Base-by-base conservation (phyloP, 2,888 invertebrate species). In the Busseola fusca region DNA sequence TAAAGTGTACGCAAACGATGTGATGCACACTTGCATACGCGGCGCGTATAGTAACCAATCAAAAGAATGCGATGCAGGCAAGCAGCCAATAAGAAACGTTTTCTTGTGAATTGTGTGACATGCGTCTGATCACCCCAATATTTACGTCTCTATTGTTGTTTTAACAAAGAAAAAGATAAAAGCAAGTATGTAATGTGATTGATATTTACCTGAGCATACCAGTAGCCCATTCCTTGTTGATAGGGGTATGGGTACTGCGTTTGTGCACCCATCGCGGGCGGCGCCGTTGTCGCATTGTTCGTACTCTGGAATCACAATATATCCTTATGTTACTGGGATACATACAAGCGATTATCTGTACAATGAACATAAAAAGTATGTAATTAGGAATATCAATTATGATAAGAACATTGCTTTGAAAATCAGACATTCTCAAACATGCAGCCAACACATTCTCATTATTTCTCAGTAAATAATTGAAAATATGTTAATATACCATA, bases 161-260 rank as follows among this genome's bases (percentile, higher is more conserved):
- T 72, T 27, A 3, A 16, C 12, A 48, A 9, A 50, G 1, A 71
- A 40, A 25, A n/a, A 9, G 12, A 50, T 30, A 25, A 52, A 27
- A 62, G 21, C 12, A n/a, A 60, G 7, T 72, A 50, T 52, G 21
- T 27, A 18, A 45, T n/a, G 3, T 21, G n/a, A 9, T 48, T 50
- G 34, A 72, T 88, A 89, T 96, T 96, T 93, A 97, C 97, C 95
- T 98, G 97, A 70, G 98, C 98, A 94, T 98, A 98, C 98, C 98
- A 98, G 92, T 98, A 98, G 82, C 98, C 97, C 98, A 98, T 98
- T 91, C 98, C 98, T 92, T 97, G 97, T 83, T 98, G 98, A 90
- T 98, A 98, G 62, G 97, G 97, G 91, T 98, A 98, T 1, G 98
- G 97, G 91, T 98, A 98, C 89, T 98, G 98, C 83, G 96, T 96